Evolutionary conservation across 2,113 vertebrate species (phyloP), one percentile per base, ranked within the genome.

Genomic region (Mugil cephalus): DNA sequence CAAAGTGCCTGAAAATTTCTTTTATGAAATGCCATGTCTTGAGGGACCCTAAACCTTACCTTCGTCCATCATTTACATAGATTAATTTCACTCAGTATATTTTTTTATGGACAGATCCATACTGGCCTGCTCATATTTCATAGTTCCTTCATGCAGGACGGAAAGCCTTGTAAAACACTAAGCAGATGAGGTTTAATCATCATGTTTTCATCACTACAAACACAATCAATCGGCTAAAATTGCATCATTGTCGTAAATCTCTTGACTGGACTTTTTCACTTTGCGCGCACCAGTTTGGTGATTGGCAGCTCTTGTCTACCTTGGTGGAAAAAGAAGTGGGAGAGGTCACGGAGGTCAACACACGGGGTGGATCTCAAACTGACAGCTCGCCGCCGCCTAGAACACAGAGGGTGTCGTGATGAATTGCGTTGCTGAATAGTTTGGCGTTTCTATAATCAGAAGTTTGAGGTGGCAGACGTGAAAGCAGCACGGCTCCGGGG

Each of bases 21-120:
- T 30, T 30, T 93, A 95, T 95, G 88, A 94, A 96, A 94, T 93
- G 86, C 64, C 81, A 87, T 88, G 81, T 91, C 82, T 92, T 80
- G 65, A 73, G 53, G 50, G 81, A 70, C 50, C 58, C 24, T 62
- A 73, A 79, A 66, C 69, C 68, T 82, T 86, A 81, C 75, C 82
- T 74, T 60, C 75, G 0, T 56, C 77, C 85, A 71, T 89, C 84
- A 95, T 96, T 96, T 95, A 90, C 92, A 94, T 94, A 91, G 91
- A 94, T 95, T 95, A 93, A 95, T 95, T 95, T 92, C 52, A 69
- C 53, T 86, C 91, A 81, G 59, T 68, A 55, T 78, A 58, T 76
- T 92, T 93, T 92, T 93, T 93, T 90, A 93, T 93, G 82, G 88
- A 90, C 88, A 80, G 87, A 89, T 91, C 89, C 91, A 92, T 89